These are phyloP conservation scores for Brachionus asplanchnoidis DNA, from an alignment of 1,140 invertebrate genomes.

Conservation along the genomic window DNA sequence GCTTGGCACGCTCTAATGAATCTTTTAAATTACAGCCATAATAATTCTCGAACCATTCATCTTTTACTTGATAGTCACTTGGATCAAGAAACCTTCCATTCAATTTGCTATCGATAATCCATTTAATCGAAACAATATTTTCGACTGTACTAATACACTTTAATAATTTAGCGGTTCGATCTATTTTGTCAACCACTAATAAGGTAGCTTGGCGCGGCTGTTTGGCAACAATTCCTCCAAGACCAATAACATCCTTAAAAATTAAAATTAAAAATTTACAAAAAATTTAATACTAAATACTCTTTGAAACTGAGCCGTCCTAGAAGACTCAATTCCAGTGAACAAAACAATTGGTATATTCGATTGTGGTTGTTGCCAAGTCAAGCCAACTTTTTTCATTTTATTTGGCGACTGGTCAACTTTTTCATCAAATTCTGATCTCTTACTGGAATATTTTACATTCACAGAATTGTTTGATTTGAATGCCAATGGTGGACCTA, in stretches of 20 bases:
- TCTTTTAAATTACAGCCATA: slow-evolving; percentile 22
- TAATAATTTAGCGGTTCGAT: slow-evolving; percentile 29
- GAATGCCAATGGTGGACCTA: background rate
- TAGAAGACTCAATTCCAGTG: slow-evolving; percentile 22
- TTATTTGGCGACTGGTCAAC: background rate
- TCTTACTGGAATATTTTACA: background rate
- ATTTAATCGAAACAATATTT: slow-evolving; percentile 15
- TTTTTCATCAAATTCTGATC: background rate
- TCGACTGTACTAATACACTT: slow-evolving; percentile 32
- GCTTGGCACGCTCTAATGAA: background rate
- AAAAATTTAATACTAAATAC: background rate
- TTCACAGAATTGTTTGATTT: background rate
- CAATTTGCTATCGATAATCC: slow-evolving; percentile 26
- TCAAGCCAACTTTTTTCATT: background rate
- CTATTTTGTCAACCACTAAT: slow-evolving; percentile 36
- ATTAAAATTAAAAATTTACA: background rate
- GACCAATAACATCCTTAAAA: slow-evolving; percentile 22
- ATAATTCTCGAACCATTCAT: slow-evolving; percentile 33
- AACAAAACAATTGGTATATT: slow-evolving; percentile 17
- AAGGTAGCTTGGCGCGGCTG: slow-evolving; percentile 7
- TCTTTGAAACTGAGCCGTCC: slow-evolving; percentile 1
- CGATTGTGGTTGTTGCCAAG: background rate
- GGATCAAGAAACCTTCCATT: slow-evolving; percentile 20
- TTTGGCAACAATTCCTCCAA: slow-evolving; percentile 24
- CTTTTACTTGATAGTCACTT: slow-evolving; percentile 20